Conservation (phyloP, 2,113 vertebrate genomes). For the Pituophis catenifer region DNA sequence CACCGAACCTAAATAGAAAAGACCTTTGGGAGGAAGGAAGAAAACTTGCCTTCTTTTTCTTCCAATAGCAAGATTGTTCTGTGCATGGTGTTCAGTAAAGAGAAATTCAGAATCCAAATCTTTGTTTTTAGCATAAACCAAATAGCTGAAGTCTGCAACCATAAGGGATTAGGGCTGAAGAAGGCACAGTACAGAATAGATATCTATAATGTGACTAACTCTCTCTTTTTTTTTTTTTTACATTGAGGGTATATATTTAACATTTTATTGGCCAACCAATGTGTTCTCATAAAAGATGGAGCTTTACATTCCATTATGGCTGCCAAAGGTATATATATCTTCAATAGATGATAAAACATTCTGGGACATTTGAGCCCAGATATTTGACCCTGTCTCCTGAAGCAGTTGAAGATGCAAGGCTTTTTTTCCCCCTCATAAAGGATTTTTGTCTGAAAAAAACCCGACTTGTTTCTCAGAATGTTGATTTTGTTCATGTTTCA, state of each 20-base stretch:
- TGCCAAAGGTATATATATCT: constrained; percentile 54
- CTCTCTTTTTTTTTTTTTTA: constrained; percentile 43
- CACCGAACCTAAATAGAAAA: background rate
- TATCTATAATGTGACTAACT: background rate
- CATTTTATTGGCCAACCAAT: constrained; percentile 56
- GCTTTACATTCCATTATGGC: constrained; percentile 39
- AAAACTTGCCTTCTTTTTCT: background rate
- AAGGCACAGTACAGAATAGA: background rate
- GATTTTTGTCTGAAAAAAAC: constrained; percentile 17
- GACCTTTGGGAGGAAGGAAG: background rate
- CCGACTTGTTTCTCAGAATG: constrained; percentile 32
- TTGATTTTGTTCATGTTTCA: constrained; percentile 61
- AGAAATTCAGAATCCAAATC: background rate
- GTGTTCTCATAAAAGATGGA: constrained; percentile 48
- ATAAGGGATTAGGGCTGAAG: background rate
- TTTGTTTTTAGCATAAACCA: background rate
- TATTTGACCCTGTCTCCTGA: constrained; percentile 52
- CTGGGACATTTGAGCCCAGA: constrained; percentile 49
- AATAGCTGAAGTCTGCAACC: background rate
- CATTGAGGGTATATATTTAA: constrained; percentile 52
- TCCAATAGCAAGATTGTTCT: background rate
- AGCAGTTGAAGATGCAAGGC: background rate
- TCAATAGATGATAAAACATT: constrained; percentile 24
- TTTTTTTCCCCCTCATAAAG: constrained; percentile 9
- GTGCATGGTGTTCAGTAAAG: background rate